Percentiles rank a stretch among this genome's conserved stretches.
phyloP scores from a whole-genome alignment of 2,797 vertebrate species.

The Coluber constrictor region DNA sequence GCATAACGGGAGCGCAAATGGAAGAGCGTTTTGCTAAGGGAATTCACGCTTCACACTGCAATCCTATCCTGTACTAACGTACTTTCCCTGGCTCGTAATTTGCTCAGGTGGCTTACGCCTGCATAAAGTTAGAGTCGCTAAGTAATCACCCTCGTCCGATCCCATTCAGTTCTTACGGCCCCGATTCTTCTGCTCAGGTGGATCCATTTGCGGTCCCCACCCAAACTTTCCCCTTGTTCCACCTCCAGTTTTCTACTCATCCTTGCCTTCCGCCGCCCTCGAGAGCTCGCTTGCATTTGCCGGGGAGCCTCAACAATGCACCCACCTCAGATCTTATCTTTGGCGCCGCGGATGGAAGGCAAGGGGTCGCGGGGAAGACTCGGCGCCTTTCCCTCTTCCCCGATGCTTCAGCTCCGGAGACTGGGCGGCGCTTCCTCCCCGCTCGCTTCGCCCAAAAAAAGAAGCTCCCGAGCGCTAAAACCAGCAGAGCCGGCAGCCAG shows the following conservation, averaged over 20 bases:
- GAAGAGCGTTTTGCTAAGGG: background rate
- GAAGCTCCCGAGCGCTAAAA: background rate
- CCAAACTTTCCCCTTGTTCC: slow-evolving; percentile 19
- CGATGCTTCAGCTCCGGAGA: background rate
- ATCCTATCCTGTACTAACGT: background rate
- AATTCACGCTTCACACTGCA: background rate
- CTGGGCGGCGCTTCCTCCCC: background rate
- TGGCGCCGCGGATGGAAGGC: background rate
- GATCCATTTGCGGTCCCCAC: background rate
- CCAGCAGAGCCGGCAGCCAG: background rate
- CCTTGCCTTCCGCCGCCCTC: background rate
- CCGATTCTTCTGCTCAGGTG: background rate
- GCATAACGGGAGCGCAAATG: background rate
- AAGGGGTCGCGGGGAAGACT: background rate
- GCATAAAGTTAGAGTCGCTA: background rate
- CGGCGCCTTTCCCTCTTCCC: background rate
- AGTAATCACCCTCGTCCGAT: background rate
- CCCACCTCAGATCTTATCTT: background rate
- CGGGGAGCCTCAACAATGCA: too few species aligned
- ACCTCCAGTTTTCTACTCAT: background rate
- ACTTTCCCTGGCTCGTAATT: background rate
- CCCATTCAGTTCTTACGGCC: background rate
- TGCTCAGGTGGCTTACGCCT: too few species aligned
- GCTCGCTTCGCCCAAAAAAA: background rate
- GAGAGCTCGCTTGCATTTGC: background rate